Percentiles rank a stretch among this genome's conserved stretches.
Conservation (phyloP, 2,797 vertebrate species). For the Intellagama lesueurii region DNA sequence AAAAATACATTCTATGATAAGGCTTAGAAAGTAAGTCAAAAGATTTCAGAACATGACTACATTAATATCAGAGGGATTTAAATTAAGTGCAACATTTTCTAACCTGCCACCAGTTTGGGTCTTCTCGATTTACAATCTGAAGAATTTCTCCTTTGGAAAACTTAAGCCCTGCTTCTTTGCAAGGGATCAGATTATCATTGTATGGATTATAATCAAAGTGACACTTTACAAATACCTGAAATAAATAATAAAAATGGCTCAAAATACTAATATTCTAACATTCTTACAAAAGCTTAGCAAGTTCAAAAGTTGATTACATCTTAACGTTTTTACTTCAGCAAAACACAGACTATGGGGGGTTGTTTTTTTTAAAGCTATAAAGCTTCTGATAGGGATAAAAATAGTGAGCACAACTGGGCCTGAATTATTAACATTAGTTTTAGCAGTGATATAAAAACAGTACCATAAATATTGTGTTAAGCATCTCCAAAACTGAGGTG, state of each 20-base stretch:
- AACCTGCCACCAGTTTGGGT: conserved; percentile 99
- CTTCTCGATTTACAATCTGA: conserved; percentile 97
- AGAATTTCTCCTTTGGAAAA: conserved; percentile 97
- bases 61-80: conserved; percentile 17
- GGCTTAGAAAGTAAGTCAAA: background rate
- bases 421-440: background rate
- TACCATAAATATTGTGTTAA: background rate
- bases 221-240: conserved; percentile 94
- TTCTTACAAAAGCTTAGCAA: conserved; percentile 35
- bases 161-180: conserved; percentile 95
- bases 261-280: conserved; percentile 33
- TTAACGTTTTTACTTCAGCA: background rate
- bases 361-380: conserved; percentile 16
- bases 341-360: background rate
- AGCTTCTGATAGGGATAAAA: background rate
- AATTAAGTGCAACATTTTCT: conserved; percentile 54
- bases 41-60: background rate
- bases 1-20: background rate
- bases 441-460: background rate
- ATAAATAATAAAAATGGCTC: conserved; percentile 63
- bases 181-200: conserved; percentile 95
- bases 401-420: background rate
- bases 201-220: conserved; percentile 97
- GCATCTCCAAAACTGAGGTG: background rate
- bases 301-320: conserved; percentile 30